These are phyloP conservation scores for Athalia circularis DNA, from an alignment of 2,888 invertebrate species.

Conservation along the genomic window DNA sequence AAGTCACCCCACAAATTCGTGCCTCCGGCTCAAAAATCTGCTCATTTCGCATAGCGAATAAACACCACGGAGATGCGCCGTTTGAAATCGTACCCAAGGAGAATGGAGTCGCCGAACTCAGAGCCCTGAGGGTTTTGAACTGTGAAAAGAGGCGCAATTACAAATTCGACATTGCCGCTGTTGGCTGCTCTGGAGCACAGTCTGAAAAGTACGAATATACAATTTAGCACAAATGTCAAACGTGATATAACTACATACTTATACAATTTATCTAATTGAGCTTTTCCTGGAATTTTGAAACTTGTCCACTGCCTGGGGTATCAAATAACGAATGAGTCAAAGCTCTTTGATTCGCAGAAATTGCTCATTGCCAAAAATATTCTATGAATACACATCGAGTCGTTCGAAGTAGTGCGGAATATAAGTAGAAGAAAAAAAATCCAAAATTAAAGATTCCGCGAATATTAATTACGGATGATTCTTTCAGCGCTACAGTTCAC, in stretches of 20 bases:
- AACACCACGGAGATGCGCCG: constrained; percentile 95
- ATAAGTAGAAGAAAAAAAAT: no score
- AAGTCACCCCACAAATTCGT: constrained; percentile 93
- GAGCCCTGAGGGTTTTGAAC: constrained; percentile 89
- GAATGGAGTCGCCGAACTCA: constrained; percentile 88
- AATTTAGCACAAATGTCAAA: background rate
- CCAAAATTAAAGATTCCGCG: background rate
- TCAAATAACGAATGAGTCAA: constrained; percentile 13
- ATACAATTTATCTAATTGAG: background rate
- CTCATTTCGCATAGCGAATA: constrained; percentile 92
- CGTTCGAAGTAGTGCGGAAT: background rate
- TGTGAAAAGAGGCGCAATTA: constrained; percentile 96
- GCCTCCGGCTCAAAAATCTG: constrained; percentile 87
- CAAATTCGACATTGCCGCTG: constrained; percentile 96
- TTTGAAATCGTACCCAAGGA: constrained; percentile 88
- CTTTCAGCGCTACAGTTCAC: constrained; percentile 90
- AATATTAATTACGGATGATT: constrained; percentile 47
- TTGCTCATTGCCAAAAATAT: constrained; percentile 38
- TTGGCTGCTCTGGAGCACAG: constrained; percentile 91
- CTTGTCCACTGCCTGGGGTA: background rate
- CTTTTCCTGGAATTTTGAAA: background rate
- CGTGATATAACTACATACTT: no score
- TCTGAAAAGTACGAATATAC: constrained; percentile 83
- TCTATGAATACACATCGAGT: background rate
- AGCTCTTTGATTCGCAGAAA: background rate